Percentiles rank a stretch among this genome's conserved stretches.
phyloP scores from a whole-genome alignment of 92 coral and sea anemone species.

The Paramuricea clavata region DNA sequence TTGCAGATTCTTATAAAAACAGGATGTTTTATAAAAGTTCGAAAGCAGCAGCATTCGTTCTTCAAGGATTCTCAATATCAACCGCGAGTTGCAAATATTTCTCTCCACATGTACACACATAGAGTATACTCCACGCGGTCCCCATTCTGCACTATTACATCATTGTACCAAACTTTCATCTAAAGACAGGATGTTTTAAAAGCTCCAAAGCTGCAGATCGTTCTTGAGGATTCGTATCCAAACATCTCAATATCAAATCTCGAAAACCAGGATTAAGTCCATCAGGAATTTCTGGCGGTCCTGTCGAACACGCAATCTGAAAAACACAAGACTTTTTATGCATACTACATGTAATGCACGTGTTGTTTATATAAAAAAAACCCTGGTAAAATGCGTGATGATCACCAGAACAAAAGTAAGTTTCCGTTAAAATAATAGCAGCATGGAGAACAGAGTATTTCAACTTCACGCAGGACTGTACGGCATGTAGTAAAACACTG shows the following conservation, averaged over 20 bases:
- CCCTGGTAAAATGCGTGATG: too few species aligned
- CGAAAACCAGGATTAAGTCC: constrained; percentile 87
- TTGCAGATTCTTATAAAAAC: constrained; percentile 77
- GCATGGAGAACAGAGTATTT: too few species aligned
- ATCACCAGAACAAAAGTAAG: too few species aligned
- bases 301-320: constrained; percentile 92
- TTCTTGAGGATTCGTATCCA: constrained; percentile 86
- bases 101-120: too few species aligned
- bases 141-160: too few species aligned
- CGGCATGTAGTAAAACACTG: too few species aligned
- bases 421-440: too few species aligned
- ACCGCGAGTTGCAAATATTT: background rate
- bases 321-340: background rate
- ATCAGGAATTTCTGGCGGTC: constrained; percentile 94
- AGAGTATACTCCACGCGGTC: too few species aligned
- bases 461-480: too few species aligned
- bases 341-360: too few species aligned
- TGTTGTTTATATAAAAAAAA: too few species aligned
- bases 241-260: constrained; percentile 88
- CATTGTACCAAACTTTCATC: constrained; percentile 7
- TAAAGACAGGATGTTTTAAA: constrained; percentile 86
- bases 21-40: constrained; percentile 88
- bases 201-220: constrained; percentile 85
- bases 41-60: constrained; percentile 81
- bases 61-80: constrained; percentile 78